Percentiles rank a stretch among this genome's conserved stretches.
These are phyloP conservation scores for Zootoca vivipara DNA, from an alignment of 2,113 vertebrate genomes.

Conservation along the genomic window DNA sequence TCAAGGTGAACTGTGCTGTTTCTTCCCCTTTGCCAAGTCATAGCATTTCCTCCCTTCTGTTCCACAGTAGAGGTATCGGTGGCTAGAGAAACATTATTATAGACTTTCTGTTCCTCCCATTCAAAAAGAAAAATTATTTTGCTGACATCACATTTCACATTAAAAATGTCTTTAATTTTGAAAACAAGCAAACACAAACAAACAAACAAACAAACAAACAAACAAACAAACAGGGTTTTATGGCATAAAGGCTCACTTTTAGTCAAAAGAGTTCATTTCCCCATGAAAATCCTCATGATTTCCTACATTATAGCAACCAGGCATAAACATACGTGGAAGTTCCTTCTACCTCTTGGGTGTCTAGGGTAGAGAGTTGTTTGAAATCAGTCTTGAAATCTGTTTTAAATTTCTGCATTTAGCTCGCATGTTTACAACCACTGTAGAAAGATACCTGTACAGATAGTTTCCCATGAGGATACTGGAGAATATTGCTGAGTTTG, in stretches of 20 bases:
- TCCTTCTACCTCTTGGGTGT: not conserved
- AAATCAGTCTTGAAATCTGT: slow-evolving; percentile 6
- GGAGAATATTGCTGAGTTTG: not conserved
- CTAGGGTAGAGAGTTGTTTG: not conserved
- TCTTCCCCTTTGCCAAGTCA: not conserved
- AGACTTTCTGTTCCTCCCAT: not conserved
- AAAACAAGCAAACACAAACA: not conserved
- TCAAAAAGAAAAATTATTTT: not conserved
- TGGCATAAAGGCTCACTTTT: not conserved
- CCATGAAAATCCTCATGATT: not conserved
- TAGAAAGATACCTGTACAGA: slow-evolving; percentile 9
- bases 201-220: no score
- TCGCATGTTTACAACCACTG: not conserved
- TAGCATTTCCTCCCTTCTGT: not conserved
- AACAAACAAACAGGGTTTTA: not conserved
- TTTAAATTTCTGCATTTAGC: slow-evolving; percentile 14
- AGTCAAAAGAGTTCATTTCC: not conserved
- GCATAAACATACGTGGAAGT: slow-evolving; percentile 2
- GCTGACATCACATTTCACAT: not conserved
- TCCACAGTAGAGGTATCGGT: not conserved
- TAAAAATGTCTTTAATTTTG: not conserved
- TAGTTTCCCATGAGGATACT: not conserved
- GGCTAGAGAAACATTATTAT: not conserved
- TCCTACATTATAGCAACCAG: not conserved
- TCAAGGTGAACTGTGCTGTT: no score